phyloP scores from a whole-genome alignment of 2,797 vertebrate species.

The Geotrypetes seraphini region DNA sequence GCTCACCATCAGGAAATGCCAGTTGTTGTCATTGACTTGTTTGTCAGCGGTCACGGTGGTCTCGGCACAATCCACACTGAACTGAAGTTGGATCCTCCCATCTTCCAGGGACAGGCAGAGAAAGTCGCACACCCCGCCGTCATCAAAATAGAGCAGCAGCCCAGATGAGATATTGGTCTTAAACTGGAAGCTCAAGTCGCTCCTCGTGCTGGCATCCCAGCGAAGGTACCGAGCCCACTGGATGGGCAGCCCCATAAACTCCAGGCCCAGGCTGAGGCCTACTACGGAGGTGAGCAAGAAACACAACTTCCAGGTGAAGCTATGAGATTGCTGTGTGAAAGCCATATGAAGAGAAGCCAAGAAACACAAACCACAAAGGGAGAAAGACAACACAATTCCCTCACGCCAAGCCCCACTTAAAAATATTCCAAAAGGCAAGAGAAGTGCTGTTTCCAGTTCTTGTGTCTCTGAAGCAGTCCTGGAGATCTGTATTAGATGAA shows the following conservation, averaged over 20 bases:
- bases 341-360: conserved; percentile 40
- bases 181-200: conserved; percentile 90
- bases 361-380: background rate
- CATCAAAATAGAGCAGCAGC: conserved; percentile 88
- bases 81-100: conserved; percentile 76
- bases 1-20: conserved; percentile 84
- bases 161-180: conserved; percentile 82
- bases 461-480: too few relatives aligned
- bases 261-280: conserved; percentile 70
- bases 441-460: too few relatives aligned
- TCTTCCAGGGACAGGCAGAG: conserved; percentile 71
- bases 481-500: too few relatives aligned
- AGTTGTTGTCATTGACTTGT: conserved; percentile 80
- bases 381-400: too few relatives aligned
- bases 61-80: conserved; percentile 91
- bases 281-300: conserved; percentile 72
- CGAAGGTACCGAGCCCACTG: conserved; percentile 93
- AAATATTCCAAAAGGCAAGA: too few relatives aligned
- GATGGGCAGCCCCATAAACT: conserved; percentile 87
- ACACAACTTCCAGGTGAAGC: conserved; percentile 61
- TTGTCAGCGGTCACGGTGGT: conserved; percentile 69
- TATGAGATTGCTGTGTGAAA: conserved; percentile 60
- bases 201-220: conserved; percentile 89
- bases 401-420: too few relatives aligned
- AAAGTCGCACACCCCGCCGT: conserved; percentile 90